A percentile compares a stretch with the other conserved stretches of the same genome.
phyloP scores from a whole-genome alignment of 2,113 vertebrate genomes.

The Bambusicola thoracicus region DNA sequence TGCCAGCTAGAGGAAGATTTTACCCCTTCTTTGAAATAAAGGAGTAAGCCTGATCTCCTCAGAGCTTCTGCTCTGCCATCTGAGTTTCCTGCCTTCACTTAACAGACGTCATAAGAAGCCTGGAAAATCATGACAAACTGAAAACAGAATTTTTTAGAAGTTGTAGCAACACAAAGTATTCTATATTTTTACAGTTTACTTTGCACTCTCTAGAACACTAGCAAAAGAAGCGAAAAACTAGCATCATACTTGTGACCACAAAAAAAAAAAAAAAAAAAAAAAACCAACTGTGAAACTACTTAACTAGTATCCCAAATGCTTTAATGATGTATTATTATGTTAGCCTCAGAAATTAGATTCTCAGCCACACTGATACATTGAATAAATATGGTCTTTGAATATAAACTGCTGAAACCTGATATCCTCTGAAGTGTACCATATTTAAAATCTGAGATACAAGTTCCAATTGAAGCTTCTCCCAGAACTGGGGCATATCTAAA shows the following conservation, averaged over 20 bases:
- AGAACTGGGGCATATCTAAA: neutral
- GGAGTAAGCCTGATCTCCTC: neutral
- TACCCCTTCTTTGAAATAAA: neutral
- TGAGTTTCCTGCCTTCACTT: neutral
- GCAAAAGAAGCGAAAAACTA: neutral
- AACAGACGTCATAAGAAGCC: neutral
- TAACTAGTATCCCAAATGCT: neutral
- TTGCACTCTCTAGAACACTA: neutral
- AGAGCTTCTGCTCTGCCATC: neutral
- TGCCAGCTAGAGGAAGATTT: neutral
- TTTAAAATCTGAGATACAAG: neutral
- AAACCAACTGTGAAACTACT: neutral
- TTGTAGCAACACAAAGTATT: neutral
- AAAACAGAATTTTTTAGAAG: neutral
- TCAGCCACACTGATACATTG: neutral
- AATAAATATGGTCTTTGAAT: neutral
- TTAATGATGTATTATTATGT: neutral
- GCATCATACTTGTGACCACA: neutral
- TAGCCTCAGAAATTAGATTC: neutral
- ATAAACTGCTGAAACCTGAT: neutral
- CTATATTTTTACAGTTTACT: neutral
- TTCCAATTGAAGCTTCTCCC: neutral
- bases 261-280: neutral
- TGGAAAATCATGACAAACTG: neutral
- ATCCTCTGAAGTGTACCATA: neutral